Percentiles rank a stretch among this genome's conserved stretches.
These are phyloP conservation scores for Phrixothrix hirtus DNA, from an alignment of 2,888 invertebrate species.

Conservation along the genomic window DNA sequence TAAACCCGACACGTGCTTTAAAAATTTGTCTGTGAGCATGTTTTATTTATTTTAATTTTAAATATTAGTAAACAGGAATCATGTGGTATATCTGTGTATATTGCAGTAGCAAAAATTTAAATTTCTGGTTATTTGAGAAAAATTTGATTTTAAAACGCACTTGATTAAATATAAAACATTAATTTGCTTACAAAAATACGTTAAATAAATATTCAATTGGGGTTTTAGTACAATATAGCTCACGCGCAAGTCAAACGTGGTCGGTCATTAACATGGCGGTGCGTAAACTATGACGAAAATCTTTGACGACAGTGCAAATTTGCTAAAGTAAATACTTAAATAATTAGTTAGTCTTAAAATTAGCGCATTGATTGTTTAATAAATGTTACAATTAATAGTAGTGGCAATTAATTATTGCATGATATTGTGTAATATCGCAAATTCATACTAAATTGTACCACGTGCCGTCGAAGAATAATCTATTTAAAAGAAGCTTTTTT, in stretches of 20 bases:
- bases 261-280: conserved; percentile 35
- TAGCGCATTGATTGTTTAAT: conserved; percentile 13
- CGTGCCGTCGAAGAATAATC: conserved; percentile 22
- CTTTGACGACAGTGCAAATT: conserved; percentile 29
- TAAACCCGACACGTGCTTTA: no score
- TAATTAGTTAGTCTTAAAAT: conserved; percentile 20
- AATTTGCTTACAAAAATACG: no score
- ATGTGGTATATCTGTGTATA: neutral
- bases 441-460: conserved; percentile 24
- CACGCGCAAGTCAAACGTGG: conserved; percentile 1
- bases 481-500: conserved; percentile 9
- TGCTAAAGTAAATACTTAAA: conserved; percentile 28
- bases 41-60: neutral
- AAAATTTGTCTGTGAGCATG: neutral
- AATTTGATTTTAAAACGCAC: no score
- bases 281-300: conserved; percentile 31
- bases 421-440: conserved; percentile 24
- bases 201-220: no score
- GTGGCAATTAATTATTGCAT: conserved; percentile 15
- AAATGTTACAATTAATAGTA: conserved; percentile 11
- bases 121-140: no score
- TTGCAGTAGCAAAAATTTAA: no score
- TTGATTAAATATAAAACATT: no score
- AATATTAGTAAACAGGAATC: neutral
- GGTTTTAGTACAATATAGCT: neutral